A percentile compares a stretch with the other conserved stretches of the same genome.
phyloP scores from a whole-genome alignment of 2,113 vertebrate genomes.

The Chinchilla lanigera region DNA sequence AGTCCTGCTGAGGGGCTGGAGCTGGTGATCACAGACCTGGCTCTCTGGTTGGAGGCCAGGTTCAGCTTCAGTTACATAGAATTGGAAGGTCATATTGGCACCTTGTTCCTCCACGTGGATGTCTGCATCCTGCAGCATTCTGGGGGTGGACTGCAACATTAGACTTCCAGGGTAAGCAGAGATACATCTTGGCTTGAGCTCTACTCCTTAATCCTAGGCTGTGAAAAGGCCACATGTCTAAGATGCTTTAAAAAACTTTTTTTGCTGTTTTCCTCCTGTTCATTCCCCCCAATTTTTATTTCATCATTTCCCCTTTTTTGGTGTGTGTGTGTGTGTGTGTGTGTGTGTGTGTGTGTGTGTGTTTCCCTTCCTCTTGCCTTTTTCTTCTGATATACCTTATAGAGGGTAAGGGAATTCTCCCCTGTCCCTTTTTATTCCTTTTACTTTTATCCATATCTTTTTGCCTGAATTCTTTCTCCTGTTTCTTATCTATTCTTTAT shows the following conservation, averaged over 20 bases:
- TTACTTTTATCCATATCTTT: not conserved
- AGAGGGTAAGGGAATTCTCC: not conserved
- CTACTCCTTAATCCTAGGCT: not conserved
- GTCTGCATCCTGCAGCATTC: not conserved
- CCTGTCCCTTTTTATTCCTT: not conserved
- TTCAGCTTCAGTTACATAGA: not conserved
- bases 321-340: not conserved
- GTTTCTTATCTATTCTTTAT: not conserved
- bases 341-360: not conserved
- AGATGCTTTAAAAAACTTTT: not conserved
- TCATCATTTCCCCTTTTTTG: not conserved
- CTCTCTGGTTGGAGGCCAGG: not conserved
- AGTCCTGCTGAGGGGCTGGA: not conserved
- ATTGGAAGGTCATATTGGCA: not conserved
- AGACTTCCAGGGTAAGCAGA: not conserved
- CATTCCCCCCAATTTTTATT: not conserved
- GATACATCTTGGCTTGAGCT: not conserved
- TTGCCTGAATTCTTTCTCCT: not conserved
- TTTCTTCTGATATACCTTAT: not conserved
- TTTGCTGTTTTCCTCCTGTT: not conserved
- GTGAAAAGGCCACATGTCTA: not conserved
- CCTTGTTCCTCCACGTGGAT: not conserved
- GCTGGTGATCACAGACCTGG: not conserved
- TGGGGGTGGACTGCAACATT: not conserved
- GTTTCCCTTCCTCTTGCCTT: not conserved